Conservation (phyloP, 2,113 vertebrate species). For the Megalops atlanticus region DNA sequence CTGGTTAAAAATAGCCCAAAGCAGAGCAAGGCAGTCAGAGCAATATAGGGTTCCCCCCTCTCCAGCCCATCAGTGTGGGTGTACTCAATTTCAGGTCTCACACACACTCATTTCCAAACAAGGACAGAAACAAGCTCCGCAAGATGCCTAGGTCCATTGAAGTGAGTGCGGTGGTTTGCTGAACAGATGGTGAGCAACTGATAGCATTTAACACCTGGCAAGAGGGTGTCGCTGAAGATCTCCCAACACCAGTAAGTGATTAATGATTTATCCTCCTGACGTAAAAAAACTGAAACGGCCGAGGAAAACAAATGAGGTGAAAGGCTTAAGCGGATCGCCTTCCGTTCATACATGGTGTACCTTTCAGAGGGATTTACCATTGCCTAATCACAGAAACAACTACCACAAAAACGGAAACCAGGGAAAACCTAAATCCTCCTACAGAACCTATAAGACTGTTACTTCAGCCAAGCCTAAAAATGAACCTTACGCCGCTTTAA, state of each 20-base stretch:
- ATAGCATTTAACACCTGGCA: no score
- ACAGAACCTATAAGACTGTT: background rate
- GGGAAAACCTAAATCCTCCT: background rate
- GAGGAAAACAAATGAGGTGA: no score
- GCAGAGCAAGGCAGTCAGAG: background rate
- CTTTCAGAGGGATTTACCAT: background rate
- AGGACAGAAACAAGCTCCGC: background rate
- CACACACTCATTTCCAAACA: slow-evolving; percentile 34
- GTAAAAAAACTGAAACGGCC: no score
- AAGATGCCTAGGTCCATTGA: no score
- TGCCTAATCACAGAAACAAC: background rate
- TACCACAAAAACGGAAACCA: background rate
- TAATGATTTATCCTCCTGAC: no score
- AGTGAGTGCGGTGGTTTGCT: no score
- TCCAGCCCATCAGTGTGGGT: no score
- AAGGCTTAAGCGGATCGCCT: no score
- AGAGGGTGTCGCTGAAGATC: no score
- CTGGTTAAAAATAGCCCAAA: slow-evolving; percentile 60
- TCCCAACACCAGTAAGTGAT: no score
- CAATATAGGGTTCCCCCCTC: background rate
- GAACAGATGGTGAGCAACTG: background rate
- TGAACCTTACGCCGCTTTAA: background rate
- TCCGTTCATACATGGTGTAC: background rate
- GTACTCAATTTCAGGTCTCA: slow-evolving; percentile 20
- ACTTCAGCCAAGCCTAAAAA: background rate